Conservation (phyloP, 2,113 vertebrate species). For the Hirundichthys speculiger region DNA sequence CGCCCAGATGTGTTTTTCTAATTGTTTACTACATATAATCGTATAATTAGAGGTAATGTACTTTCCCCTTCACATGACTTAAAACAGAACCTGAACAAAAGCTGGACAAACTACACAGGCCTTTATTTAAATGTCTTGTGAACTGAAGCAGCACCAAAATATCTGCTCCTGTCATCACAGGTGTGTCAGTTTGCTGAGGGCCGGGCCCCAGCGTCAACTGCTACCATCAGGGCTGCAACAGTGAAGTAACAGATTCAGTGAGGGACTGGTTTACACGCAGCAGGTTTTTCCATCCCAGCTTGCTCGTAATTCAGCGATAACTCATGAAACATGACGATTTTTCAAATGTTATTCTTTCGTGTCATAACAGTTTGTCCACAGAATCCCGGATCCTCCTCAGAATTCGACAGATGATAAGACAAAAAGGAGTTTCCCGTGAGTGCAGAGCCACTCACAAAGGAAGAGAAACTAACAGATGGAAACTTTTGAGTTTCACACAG, state of each 20-base stretch:
- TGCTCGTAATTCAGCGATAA: slow-evolving; percentile 37
- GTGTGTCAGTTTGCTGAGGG: slow-evolving; percentile 47
- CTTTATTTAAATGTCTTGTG: not conserved
- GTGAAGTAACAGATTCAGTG: slow-evolving; percentile 51
- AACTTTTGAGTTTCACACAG: no score
- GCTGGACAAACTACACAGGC: not conserved
- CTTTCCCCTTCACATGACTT: not conserved
- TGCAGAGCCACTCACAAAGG: no score
- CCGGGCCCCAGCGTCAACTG: slow-evolving; percentile 33
- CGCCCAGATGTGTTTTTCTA: no score
- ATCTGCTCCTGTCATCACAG: slow-evolving; percentile 19
- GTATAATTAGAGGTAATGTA: no score
- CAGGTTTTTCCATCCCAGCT: slow-evolving; percentile 57
- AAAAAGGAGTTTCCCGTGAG: not conserved
- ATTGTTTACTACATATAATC: no score
- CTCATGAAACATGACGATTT: slow-evolving; percentile 16
- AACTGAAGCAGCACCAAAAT: slow-evolving; percentile 2
- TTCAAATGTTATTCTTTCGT: no score
- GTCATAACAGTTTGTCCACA: slow-evolving; percentile 8
- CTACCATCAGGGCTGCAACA: slow-evolving; percentile 49
- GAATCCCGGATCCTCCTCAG: slow-evolving; percentile 6
- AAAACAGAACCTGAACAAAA: not conserved
- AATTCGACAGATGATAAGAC: slow-evolving; percentile 22
- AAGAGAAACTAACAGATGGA: no score
- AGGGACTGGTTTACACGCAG: slow-evolving; percentile 44